phyloP scores from a whole-genome alignment of 1,140 invertebrate species.

The Panagrolaimus sp. region DNA sequence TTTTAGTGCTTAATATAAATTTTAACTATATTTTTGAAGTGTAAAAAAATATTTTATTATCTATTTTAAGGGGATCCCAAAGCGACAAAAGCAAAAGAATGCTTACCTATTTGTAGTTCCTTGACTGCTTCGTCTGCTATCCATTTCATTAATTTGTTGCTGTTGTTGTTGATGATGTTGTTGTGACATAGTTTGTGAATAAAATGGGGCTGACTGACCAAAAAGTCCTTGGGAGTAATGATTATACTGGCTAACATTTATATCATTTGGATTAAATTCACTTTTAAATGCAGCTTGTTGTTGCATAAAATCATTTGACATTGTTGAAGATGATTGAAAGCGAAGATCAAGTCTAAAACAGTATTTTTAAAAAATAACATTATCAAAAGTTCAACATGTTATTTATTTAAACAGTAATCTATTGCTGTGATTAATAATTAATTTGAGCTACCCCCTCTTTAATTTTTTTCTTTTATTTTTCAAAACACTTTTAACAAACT shows the following conservation, averaged over 20 bases:
- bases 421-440: background rate
- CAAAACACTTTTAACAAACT: too few species aligned
- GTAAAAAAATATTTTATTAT: conserved; percentile 4
- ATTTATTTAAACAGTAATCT: background rate
- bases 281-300: background rate
- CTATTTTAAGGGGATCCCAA: too few species aligned
- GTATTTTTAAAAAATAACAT: too few species aligned
- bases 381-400: background rate
- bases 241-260: background rate
- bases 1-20: too few species aligned
- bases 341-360: conserved; percentile 5
- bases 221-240: conserved; percentile 5
- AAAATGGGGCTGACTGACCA: background rate
- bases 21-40: background rate
- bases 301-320: conserved; percentile 6
- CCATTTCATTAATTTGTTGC: background rate
- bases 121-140: conserved; percentile 6
- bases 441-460: background rate
- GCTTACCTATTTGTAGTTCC: conserved; percentile 12
- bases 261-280: background rate
- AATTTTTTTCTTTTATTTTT: background rate
- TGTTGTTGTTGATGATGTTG: background rate
- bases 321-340: background rate
- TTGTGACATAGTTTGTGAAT: background rate
- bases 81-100: background rate